These are phyloP conservation scores for Uropsilus gracilis DNA, from an alignment of 2,113 vertebrate genomes.

Conservation along the genomic window DNA sequence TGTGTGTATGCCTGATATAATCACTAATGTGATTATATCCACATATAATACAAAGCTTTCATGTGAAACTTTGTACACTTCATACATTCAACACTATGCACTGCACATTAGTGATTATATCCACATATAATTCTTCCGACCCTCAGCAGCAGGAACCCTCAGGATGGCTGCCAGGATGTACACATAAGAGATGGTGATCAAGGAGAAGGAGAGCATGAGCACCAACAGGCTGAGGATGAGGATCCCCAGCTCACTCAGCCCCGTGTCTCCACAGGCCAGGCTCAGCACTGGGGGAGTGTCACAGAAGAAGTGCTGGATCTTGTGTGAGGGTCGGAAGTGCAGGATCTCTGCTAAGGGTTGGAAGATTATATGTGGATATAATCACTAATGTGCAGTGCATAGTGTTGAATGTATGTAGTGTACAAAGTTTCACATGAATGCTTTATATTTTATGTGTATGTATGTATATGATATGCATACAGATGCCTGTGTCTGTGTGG, in stretches of 20 bases:
- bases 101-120: background rate
- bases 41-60: background rate
- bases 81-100: background rate
- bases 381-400: too few species aligned
- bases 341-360: too few species aligned
- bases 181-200: slow-evolving; percentile 56
- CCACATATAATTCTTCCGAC: slow-evolving; percentile 26
- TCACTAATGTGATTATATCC: too few species aligned
- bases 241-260: slow-evolving; percentile 64
- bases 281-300: slow-evolving; percentile 57
- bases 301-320: slow-evolving; percentile 77
- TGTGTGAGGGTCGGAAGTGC: too few species aligned
- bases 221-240: slow-evolving; percentile 64
- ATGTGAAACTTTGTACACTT: background rate
- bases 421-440: background rate
- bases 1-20: background rate
- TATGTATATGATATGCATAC: too few species aligned
- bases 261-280: slow-evolving; percentile 62
- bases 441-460: background rate
- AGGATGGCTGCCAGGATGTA: slow-evolving; percentile 67
- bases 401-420: background rate
- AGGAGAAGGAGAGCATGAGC: slow-evolving; percentile 55
- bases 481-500: background rate
- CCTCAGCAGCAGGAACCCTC: slow-evolving; percentile 36
- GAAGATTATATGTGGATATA: background rate